phyloP scores from a whole-genome alignment of 2,888 invertebrate genomes.

The Opisthograptis luteolata region DNA sequence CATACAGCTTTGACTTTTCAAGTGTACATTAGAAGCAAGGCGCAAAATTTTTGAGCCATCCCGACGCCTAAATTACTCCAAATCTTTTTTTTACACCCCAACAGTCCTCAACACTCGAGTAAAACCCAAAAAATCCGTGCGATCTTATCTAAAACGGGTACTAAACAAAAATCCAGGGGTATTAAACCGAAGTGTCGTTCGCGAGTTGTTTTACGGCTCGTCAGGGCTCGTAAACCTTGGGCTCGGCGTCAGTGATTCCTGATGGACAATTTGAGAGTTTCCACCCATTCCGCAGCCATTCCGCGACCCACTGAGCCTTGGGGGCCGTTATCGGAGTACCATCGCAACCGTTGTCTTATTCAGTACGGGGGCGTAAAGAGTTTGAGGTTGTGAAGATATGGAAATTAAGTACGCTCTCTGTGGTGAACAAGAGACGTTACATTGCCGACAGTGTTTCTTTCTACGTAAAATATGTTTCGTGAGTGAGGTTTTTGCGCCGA shows the following conservation, averaged over 20 bases:
- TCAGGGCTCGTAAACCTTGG: slow-evolving; percentile 72
- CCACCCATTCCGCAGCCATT: slow-evolving; percentile 45
- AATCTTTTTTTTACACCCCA: slow-evolving; percentile 8
- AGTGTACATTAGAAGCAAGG: no score
- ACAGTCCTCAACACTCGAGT: slow-evolving; percentile 5
- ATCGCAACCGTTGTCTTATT: slow-evolving; percentile 35
- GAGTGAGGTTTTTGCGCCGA: not conserved
- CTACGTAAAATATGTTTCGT: slow-evolving; percentile 14
- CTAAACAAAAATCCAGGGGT: slow-evolving; percentile 70
- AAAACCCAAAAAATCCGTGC: slow-evolving; percentile 19
- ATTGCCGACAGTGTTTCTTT: slow-evolving; percentile 12
- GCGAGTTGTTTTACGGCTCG: slow-evolving; percentile 73
- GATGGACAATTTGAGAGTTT: slow-evolving; percentile 82
- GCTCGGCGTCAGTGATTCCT: slow-evolving; percentile 72
- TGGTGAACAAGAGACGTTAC: slow-evolving; percentile 27
- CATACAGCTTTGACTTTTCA: no score
- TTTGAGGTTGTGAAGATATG: slow-evolving; percentile 30
- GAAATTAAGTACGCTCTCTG: slow-evolving; percentile 16
- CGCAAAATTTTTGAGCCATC: not conserved
- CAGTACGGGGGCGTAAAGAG: slow-evolving; percentile 27
- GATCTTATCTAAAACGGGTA: slow-evolving; percentile 36
- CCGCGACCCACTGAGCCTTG: slow-evolving; percentile 33
- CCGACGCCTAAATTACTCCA: not conserved
- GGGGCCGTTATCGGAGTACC: slow-evolving; percentile 38
- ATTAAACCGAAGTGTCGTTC: slow-evolving; percentile 74